Percentiles rank a stretch among this genome's conserved stretches.
Evolutionary conservation across 2,113 vertebrate species (phyloP).

Genomic region (Elgaria multicarinata): DNA sequence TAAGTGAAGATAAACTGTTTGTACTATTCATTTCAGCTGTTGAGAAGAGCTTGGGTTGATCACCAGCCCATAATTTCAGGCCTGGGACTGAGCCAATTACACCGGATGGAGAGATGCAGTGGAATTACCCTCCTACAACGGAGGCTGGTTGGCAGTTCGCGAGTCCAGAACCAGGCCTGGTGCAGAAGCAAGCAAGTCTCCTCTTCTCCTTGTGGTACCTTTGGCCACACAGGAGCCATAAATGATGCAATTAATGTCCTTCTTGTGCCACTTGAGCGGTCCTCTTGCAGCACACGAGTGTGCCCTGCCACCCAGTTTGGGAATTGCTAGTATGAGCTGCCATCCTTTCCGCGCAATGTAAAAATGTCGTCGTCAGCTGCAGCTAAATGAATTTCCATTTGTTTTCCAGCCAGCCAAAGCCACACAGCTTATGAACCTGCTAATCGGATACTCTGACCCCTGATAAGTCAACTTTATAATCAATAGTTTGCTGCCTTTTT

Average conservation of each 20-base stretch:
- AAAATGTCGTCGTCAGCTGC: slow-evolving; percentile 20
- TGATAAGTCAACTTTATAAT: slow-evolving; percentile 71
- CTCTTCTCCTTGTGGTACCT: neutral
- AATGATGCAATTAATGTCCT: neutral
- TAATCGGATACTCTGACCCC: slow-evolving; percentile 65
- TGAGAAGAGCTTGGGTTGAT: neutral
- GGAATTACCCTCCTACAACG: neutral
- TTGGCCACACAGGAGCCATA: neutral
- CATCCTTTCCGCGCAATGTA: neutral
- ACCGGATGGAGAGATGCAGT: too few relatives aligned
- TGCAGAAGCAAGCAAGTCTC: neutral
- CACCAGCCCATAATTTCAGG: neutral
- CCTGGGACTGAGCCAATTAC: neutral
- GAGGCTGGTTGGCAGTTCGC: neutral
- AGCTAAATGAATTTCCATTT: slow-evolving; percentile 39
- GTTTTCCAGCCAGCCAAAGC: slow-evolving; percentile 26
- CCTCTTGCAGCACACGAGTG: neutral
- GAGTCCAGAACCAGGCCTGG: neutral
- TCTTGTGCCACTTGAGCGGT: neutral
- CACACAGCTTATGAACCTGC: slow-evolving; percentile 56
- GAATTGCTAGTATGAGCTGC: neutral
- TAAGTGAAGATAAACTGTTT: neutral
- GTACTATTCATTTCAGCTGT: neutral
- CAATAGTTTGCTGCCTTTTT: slow-evolving; percentile 65
- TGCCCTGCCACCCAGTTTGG: neutral